Percentiles rank a stretch among this genome's conserved stretches.
These are phyloP conservation scores for Lasioglossum marginatum DNA, from an alignment of 2,888 invertebrate species.

Conservation along the genomic window DNA sequence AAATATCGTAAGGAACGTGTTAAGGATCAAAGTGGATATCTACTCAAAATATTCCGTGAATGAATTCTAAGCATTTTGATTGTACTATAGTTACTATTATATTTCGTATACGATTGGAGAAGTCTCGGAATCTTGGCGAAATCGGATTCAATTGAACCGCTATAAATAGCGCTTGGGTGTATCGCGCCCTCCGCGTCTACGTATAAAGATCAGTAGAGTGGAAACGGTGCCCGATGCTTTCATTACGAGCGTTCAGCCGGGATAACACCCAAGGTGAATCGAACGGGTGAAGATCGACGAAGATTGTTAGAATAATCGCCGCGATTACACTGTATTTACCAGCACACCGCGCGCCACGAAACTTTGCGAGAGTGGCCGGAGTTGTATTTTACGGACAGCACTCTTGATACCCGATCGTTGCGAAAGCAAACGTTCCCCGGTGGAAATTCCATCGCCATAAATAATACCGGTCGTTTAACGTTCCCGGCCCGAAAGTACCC, in stretches of 20 bases:
- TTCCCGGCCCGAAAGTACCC: conserved; percentile 13
- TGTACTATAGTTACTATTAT: no score
- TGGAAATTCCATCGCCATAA: conserved; percentile 9
- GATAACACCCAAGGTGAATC: conserved; percentile 6
- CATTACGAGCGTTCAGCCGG: background rate
- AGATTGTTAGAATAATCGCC: conserved; percentile 6
- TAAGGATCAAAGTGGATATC: no score
- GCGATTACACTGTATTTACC: conserved; percentile 12
- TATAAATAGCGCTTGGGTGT: background rate
- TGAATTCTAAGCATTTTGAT: no score
- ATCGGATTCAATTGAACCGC: background rate
- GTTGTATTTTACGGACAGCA: conserved; percentile 1
- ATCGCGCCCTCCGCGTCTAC: background rate
- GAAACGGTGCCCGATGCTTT: background rate
- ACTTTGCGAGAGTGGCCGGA: background rate
- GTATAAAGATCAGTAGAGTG: background rate
- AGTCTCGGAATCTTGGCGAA: background rate
- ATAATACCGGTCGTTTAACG: conserved; percentile 4
- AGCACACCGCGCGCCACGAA: background rate
- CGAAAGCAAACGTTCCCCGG: background rate
- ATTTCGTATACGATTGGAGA: no score
- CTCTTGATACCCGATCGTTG: background rate
- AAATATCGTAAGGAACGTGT: no score
- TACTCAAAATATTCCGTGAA: no score
- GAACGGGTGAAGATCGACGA: conserved; percentile 3